Evolutionary conservation across 2,113 vertebrate species (phyloP).

Genomic region (Cavia porcellus): DNA sequence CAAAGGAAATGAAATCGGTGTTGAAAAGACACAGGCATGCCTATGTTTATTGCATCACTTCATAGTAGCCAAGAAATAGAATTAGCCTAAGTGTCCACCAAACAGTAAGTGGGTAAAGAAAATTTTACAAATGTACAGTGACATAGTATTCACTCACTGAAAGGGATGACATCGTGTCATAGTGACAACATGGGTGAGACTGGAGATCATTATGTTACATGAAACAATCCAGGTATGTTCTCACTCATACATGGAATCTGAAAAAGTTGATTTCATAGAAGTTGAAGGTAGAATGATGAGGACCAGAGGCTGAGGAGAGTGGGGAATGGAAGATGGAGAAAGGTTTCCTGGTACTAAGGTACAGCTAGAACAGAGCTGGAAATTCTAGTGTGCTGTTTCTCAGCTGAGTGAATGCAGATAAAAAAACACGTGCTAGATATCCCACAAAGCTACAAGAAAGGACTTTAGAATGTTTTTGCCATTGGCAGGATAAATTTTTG

Average conservation of each 20-base stretch:
- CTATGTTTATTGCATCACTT: background rate
- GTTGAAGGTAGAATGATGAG: background rate
- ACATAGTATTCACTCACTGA: background rate
- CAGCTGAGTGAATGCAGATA: background rate
- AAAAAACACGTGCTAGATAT: background rate
- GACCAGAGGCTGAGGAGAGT: background rate
- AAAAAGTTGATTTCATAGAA: background rate
- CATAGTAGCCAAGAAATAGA: background rate
- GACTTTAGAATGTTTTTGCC: background rate
- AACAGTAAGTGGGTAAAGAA: background rate
- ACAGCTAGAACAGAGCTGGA: background rate
- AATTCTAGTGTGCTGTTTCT: background rate
- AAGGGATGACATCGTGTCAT: background rate
- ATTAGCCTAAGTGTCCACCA: background rate
- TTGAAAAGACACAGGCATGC: background rate
- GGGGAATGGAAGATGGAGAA: background rate
- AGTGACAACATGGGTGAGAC: background rate
- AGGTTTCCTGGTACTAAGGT: background rate
- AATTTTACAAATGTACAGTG: background rate
- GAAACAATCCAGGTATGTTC: background rate
- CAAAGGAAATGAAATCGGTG: background rate
- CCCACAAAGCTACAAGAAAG: background rate
- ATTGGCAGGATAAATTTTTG: background rate
- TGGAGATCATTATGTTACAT: background rate
- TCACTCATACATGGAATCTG: background rate